Conservation (phyloP, 2,888 invertebrate species). For the Phaonia tiefii region DNA sequence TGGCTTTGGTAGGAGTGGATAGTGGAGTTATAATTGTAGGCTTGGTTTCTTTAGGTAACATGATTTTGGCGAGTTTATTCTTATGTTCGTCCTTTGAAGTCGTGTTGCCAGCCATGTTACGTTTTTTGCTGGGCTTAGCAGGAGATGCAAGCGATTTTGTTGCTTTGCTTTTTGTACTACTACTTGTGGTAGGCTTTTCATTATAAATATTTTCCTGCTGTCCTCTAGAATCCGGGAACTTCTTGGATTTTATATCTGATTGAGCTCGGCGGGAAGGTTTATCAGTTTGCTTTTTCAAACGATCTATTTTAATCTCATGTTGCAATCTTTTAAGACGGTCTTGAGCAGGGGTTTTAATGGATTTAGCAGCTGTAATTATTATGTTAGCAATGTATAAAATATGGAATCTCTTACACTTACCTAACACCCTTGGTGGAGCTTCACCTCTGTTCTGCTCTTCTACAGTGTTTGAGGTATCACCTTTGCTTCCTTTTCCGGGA, state of each 20-base stretch:
- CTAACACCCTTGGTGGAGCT: constrained; percentile 41
- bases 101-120: neutral
- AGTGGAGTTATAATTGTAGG: neutral
- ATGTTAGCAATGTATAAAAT: too few relatives aligned
- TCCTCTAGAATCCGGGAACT: constrained; percentile 7
- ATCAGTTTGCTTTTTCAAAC: constrained; percentile 1
- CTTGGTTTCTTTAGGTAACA: neutral
- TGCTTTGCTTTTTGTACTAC: constrained; percentile 14
- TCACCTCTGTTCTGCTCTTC: neutral
- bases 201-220: constrained; percentile 44
- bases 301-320: constrained; percentile 65
- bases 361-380: constrained; percentile 26
- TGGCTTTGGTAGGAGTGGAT: neutral
- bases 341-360: constrained; percentile 70
- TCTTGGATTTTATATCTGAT: neutral
- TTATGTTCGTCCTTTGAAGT: neutral
- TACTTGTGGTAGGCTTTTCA: constrained; percentile 31
- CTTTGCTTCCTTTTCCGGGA: neutral
- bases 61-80: neutral
- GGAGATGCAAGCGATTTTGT: constrained; percentile 1
- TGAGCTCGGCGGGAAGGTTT: neutral
- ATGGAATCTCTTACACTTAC: constrained; percentile 60
- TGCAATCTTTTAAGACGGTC: constrained; percentile 75
- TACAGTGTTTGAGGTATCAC: neutral
- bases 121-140: constrained; percentile 2